phyloP scores from a whole-genome alignment of 2,888 invertebrate species.

The Charanyca ferruginea region DNA sequence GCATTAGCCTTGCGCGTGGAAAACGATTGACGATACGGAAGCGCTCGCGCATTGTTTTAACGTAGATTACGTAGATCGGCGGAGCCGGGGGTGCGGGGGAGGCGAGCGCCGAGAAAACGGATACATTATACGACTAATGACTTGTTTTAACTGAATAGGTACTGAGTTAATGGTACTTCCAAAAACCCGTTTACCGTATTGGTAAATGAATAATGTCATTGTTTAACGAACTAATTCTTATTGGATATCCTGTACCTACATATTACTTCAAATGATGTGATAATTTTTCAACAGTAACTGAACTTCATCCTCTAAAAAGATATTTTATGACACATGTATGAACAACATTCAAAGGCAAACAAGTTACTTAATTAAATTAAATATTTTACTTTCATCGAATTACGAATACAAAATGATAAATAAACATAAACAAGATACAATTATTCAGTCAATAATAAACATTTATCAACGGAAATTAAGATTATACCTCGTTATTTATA shows the following conservation, averaged over 20 bases:
- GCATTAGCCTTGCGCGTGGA: conserved; percentile 89
- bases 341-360: conserved; percentile 14
- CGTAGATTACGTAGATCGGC: conserved; percentile 76
- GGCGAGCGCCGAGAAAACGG: conserved; percentile 69
- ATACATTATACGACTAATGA: conserved; percentile 71
- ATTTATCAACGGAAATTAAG: conserved; percentile 61
- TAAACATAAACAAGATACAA: conserved; percentile 55
- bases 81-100: conserved; percentile 28
- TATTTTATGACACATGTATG: conserved; percentile 1
- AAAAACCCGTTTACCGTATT: conserved; percentile 57
- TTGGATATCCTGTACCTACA: conserved; percentile 27
- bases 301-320: not conserved
- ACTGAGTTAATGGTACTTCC: conserved; percentile 60
- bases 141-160: conserved; percentile 60
- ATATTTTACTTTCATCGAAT: conserved; percentile 21
- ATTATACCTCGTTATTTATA: conserved; percentile 54
- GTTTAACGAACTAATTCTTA: conserved; percentile 45
- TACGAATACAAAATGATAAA: conserved; percentile 20
- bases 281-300: not conserved
- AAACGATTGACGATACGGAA: conserved; percentile 87
- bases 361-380: conserved; percentile 16
- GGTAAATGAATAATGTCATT: conserved; percentile 54
- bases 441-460: conserved; percentile 70
- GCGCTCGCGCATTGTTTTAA: conserved; percentile 84
- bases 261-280: conserved; percentile 28